These are phyloP conservation scores for Numenius arquata DNA, from an alignment of 2,113 vertebrate species.

Conservation along the genomic window DNA sequence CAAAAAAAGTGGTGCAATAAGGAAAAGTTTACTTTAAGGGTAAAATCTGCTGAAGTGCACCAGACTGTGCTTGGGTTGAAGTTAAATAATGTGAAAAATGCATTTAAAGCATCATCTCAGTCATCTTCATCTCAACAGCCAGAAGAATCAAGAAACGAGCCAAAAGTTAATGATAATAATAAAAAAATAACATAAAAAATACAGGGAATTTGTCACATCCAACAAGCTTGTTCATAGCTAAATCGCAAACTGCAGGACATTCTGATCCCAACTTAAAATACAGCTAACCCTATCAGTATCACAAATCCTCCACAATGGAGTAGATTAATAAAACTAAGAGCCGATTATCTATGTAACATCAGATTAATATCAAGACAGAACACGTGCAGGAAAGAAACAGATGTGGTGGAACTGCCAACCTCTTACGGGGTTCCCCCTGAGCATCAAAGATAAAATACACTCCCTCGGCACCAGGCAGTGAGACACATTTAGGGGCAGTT, in stretches of 20 bases:
- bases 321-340: neutral
- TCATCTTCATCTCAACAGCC: neutral
- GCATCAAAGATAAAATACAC: neutral
- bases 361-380: neutral
- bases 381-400: neutral
- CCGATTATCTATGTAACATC: neutral
- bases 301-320: neutral
- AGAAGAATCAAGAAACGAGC: neutral
- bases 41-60: neutral
- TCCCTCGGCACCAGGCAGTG: neutral
- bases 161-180: neutral
- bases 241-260: neutral
- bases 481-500: neutral
- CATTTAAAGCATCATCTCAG: neutral
- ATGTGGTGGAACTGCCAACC: neutral
- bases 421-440: rapidly evolving
- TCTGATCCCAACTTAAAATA: neutral
- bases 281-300: neutral
- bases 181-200: neutral
- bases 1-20: rapidly evolving
- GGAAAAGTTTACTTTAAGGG: neutral
- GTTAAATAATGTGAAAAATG: neutral
- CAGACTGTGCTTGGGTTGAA: neutral
- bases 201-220: neutral
- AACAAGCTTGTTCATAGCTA: neutral